Conservation (phyloP, 2,797 vertebrate genomes). For the Rhynchotus rufescens region DNA sequence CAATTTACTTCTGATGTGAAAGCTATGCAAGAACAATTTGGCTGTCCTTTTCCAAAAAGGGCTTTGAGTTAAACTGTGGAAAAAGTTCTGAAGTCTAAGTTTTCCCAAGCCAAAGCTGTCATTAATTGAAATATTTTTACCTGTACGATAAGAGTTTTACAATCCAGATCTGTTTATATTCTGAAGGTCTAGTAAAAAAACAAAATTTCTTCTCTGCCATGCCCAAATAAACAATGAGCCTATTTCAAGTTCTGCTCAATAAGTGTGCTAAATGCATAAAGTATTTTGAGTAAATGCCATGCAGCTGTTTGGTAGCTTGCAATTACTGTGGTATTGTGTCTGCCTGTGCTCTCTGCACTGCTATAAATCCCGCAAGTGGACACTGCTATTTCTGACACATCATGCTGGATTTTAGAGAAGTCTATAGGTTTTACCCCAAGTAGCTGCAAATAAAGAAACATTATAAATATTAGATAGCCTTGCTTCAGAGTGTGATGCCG, state of each 20-base stretch:
- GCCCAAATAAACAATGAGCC: slow-evolving; percentile 49
- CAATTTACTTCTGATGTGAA: not conserved
- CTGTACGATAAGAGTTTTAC: not conserved
- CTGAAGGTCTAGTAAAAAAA: not conserved
- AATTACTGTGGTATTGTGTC: slow-evolving; percentile 38
- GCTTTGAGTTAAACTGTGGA: not conserved
- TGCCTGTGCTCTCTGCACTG: slow-evolving; percentile 29
- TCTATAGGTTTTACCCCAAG: slow-evolving; percentile 47
- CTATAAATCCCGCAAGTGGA: slow-evolving; percentile 50
- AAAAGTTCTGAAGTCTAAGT: not conserved
- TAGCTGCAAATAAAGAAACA: slow-evolving; percentile 47
- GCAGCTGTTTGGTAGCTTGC: slow-evolving; percentile 68
- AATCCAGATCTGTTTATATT: not conserved
- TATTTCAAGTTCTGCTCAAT: slow-evolving; percentile 55
- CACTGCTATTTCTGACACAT: slow-evolving; percentile 61
- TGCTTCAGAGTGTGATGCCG: slow-evolving; percentile 42
- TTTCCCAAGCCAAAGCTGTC: not conserved
- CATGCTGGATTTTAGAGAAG: slow-evolving; percentile 23
- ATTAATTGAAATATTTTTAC: slow-evolving; percentile 31
- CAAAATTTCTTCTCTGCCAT: slow-evolving; percentile 16
- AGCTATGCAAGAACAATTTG: not conserved
- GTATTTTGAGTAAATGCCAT: slow-evolving; percentile 70
- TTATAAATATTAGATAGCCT: slow-evolving; percentile 70
- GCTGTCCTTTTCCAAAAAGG: not conserved
- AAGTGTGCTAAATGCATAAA: slow-evolving; percentile 67